Base-by-base conservation (phyloP, 2,888 invertebrate genomes). In the Caenorhabditis zanzibari region DNA sequence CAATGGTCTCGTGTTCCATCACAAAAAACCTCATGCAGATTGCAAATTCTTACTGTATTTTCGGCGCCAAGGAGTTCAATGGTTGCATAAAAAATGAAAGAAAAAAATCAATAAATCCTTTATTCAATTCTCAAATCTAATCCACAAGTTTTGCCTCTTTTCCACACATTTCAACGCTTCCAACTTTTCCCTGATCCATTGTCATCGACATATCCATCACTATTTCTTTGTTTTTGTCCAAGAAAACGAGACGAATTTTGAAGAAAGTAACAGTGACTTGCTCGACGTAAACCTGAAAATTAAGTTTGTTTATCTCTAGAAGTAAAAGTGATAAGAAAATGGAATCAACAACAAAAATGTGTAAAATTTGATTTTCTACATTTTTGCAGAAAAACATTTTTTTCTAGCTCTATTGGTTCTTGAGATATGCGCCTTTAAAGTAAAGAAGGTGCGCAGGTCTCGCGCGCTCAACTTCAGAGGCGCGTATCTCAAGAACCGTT, bases 1-100 rank as follows among this genome's bases (percentile, higher is more conserved):
- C 80, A 80, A 49, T 80, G 80, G 80, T 80, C 80, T 1, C 56
- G 72, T n/a, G 49, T 77, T 7, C 77, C 77, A 26, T 71, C 76
- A 2, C 76, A 77, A 22, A 71, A 71, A 44, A 24, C 69, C 1
- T 49, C 61, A 3, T 35, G 7, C 16, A 10, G 71, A 14, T 44
- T 77, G 9, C 69, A 77, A 52, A 61, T 77, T 54, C 59, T 77
- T 10, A 77, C 54, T 16, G 77, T 77, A 9, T 77, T 77, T 32
- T 69, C 77, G 0, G 56, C 63, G 32, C 71, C 77, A 2, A 41
- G 77, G n/a, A 77, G 71, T n/a, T 77, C 77, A 9, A 49, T 77
- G 35, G 38, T 26, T 26, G 35, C 68, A 10, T 28, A 54, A 35
- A 26, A 19, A 47, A 56, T 19, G 28, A 56, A n/a, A n/a, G n/a